Evolutionary conservation across 2,888 invertebrate genomes (phyloP).

Genomic region (Archips crataeganus): DNA sequence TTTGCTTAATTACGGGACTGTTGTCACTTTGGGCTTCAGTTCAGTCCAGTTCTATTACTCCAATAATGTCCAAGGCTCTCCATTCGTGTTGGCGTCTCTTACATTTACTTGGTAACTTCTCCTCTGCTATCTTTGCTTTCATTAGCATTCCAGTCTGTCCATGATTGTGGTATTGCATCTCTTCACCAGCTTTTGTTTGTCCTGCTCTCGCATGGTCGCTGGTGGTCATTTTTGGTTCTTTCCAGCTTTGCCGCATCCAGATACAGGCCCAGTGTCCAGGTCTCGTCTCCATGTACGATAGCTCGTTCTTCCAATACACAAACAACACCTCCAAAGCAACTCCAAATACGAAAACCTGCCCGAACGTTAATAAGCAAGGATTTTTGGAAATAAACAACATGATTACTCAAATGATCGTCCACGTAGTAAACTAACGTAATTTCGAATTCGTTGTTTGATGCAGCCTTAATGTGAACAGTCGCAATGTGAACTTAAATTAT

Average conservation of each 20-base stretch:
- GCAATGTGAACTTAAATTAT: conserved; percentile 54
- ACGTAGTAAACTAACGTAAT: conserved; percentile 23
- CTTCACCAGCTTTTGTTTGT: conserved; percentile 11
- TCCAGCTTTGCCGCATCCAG: conserved; percentile 4
- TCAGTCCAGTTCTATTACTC: background rate
- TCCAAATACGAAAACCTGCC: conserved; percentile 67
- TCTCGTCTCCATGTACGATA: conserved; percentile 5
- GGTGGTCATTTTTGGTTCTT: background rate
- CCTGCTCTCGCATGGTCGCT: background rate
- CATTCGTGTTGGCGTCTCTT: background rate
- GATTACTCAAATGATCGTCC: conserved; percentile 31
- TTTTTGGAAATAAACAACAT: conserved; percentile 23
- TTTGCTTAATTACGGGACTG: background rate
- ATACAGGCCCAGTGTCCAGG: conserved; percentile 10
- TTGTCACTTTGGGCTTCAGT: background rate
- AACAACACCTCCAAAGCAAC: conserved; percentile 68
- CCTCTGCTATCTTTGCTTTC: background rate
- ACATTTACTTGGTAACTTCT: background rate
- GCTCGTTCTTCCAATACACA: conserved; percentile 42
- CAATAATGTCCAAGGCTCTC: background rate
- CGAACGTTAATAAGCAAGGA: conserved; percentile 50
- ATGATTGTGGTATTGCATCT: conserved; percentile 22
- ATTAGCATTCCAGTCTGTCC: background rate
- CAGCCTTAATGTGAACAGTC: conserved; percentile 33
- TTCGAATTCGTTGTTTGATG: conserved; percentile 29